These are phyloP conservation scores for Trichopria drosophilae DNA, from an alignment of 2,888 invertebrate species.

Conservation along the genomic window DNA sequence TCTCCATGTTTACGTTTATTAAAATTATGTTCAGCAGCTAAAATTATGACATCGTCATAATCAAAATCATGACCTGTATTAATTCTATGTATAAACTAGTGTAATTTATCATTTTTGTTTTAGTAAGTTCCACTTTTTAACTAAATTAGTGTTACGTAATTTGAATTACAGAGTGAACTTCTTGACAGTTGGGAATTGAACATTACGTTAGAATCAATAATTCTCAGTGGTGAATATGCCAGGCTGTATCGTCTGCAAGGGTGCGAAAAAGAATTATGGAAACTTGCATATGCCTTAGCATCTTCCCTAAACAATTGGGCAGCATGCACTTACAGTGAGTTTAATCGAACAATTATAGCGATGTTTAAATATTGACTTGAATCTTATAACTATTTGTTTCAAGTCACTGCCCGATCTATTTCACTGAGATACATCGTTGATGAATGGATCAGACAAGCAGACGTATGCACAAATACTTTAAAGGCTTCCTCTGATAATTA, in stretches of 20 bases:
- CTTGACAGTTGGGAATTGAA: slow-evolving; percentile 39
- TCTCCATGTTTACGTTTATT: too few relatives aligned
- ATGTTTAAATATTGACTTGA: not conserved
- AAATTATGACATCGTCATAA: too few relatives aligned
- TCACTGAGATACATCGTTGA: slow-evolving; percentile 42
- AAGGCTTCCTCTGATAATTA: slow-evolving; percentile 33
- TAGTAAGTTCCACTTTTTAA: too few relatives aligned
- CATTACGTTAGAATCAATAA: slow-evolving; percentile 41
- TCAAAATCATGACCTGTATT: too few relatives aligned
- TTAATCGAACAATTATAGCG: slow-evolving; percentile 7
- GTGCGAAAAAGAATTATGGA: slow-evolving; percentile 48
- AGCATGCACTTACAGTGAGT: slow-evolving; percentile 44
- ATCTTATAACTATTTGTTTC: slow-evolving; percentile 22
- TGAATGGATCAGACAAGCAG: slow-evolving; percentile 44
- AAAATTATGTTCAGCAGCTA: too few relatives aligned
- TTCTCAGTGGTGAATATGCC: slow-evolving; percentile 50
- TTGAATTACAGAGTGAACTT: slow-evolving; percentile 38
- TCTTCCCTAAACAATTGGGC: slow-evolving; percentile 36
- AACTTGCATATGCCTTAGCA: slow-evolving; percentile 46
- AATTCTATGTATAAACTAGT: too few relatives aligned
- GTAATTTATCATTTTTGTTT: too few relatives aligned
- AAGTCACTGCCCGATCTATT: slow-evolving; percentile 47
- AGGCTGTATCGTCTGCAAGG: slow-evolving; percentile 45
- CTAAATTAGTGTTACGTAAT: too few relatives aligned
- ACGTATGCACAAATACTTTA: slow-evolving; percentile 31